Conservation (phyloP, 2,888 invertebrate species). For the Orthosia gracilis region DNA sequence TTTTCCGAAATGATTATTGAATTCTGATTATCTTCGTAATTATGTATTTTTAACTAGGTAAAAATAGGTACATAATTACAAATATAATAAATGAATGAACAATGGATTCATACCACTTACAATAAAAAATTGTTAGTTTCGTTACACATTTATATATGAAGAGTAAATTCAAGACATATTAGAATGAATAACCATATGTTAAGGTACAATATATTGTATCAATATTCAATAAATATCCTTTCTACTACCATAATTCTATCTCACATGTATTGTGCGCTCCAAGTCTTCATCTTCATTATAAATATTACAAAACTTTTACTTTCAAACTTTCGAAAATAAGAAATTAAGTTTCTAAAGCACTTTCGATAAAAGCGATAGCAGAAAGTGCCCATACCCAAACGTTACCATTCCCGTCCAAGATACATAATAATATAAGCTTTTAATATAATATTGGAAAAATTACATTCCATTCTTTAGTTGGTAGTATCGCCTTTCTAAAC, state of each 20-base stretch:
- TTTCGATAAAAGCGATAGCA: conserved; percentile 55
- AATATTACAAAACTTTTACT: conserved; percentile 77
- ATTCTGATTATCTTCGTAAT: conserved; percentile 30
- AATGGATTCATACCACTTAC: conserved; percentile 35
- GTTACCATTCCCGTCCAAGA: conserved; percentile 54
- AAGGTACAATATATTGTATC: conserved; percentile 72
- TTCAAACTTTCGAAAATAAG: conserved; percentile 66
- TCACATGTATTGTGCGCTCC: conserved; percentile 90
- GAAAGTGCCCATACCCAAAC: conserved; percentile 41
- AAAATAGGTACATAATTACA: too few relatives aligned
- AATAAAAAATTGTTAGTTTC: conserved; percentile 63
- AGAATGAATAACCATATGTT: conserved; percentile 63
- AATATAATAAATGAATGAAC: conserved; percentile 23
- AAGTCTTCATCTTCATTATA: conserved; percentile 82
- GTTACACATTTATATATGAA: conserved; percentile 56
- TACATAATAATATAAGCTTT: conserved; percentile 56
- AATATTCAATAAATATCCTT: conserved; percentile 79
- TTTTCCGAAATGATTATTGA: conserved; percentile 4
- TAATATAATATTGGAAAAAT: conserved; percentile 58
- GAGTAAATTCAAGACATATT: conserved; percentile 65
- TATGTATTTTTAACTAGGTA: conserved; percentile 24
- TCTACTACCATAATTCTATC: conserved; percentile 80
- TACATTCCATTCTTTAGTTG: conserved; percentile 44
- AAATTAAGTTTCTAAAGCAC: conserved; percentile 44
- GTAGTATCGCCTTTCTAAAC: conserved; percentile 25